phyloP scores from a whole-genome alignment of 2,797 vertebrate species.

The Fistularia tabacaria region DNA sequence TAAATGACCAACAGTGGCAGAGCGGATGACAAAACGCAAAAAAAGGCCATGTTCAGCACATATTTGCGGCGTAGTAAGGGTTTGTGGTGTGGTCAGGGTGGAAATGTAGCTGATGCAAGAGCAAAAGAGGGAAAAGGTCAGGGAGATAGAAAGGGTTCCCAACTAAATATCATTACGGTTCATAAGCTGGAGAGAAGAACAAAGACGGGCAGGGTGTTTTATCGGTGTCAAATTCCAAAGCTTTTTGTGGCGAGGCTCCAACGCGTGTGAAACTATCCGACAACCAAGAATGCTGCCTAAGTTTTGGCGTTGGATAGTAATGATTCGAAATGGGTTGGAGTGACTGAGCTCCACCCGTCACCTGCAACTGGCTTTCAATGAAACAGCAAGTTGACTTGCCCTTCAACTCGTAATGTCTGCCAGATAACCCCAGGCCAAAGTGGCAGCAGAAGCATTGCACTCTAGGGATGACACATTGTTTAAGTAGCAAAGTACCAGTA shows the following conservation, averaged over 20 bases:
- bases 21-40: constrained; percentile 18
- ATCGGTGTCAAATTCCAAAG: constrained; percentile 25
- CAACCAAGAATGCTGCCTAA: background rate
- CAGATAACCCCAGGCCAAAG: too few relatives aligned
- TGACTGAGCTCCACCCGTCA: too few relatives aligned
- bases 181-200: constrained; percentile 15
- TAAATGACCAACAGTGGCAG: background rate
- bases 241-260: constrained; percentile 5
- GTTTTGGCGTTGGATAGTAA: constrained; percentile 22
- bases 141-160: constrained; percentile 10
- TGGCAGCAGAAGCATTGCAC: too few relatives aligned
- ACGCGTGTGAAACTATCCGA: constrained; percentile 2
- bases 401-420: too few relatives aligned
- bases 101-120: constrained; percentile 32
- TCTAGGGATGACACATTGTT: too few relatives aligned
- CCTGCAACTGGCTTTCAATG: too few relatives aligned
- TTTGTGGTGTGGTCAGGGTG: constrained; percentile 28
- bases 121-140: constrained; percentile 31
- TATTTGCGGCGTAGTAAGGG: constrained; percentile 45
- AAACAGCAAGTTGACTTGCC: too few relatives aligned
- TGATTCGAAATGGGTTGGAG: too few relatives aligned
- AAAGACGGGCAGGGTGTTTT: constrained; percentile 28
- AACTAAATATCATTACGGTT: constrained; percentile 18
- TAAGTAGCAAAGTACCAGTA: too few relatives aligned
- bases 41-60: constrained; percentile 17